A percentile compares a stretch with the other conserved stretches of the same genome.
Evolutionary conservation across 1,140 invertebrate species (phyloP).

Genomic region (Calliphora vicina): DNA sequence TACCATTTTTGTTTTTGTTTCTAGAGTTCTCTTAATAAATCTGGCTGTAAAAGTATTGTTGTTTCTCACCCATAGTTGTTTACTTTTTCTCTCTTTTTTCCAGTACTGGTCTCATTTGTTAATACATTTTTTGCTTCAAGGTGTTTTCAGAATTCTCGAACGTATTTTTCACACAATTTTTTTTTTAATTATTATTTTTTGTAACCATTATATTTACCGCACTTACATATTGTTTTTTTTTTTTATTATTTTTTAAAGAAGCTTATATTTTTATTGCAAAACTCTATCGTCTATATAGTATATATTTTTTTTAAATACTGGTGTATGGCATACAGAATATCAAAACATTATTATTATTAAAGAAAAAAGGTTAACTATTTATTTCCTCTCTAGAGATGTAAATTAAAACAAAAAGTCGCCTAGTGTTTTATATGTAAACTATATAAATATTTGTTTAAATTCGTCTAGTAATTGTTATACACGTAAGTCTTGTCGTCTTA

Average conservation of each 20-base stretch:
- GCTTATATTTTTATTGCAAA: not conserved
- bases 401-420: not conserved
- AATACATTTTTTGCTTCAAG: conserved; percentile 30
- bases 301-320: not conserved
- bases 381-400: not conserved
- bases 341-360: not conserved
- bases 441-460: not conserved
- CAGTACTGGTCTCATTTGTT: conserved; percentile 29
- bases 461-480: not conserved
- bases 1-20: not conserved
- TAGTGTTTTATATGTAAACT: not conserved
- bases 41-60: conserved; percentile 13
- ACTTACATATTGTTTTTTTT: not conserved
- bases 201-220: not conserved
- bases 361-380: not conserved
- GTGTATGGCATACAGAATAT: conserved; percentile 7
- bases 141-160: conserved; percentile 28
- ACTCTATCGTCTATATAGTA: not conserved
- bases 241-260: no score
- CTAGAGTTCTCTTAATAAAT: not conserved
- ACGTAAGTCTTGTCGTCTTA: not conserved
- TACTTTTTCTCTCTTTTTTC: conserved; percentile 15
- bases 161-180: conserved; percentile 22
- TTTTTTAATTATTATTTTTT: not conserved
- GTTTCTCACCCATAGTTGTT: not conserved